Conservation (phyloP, 2,888 invertebrate genomes). For the Chironomus riparius region DNA sequence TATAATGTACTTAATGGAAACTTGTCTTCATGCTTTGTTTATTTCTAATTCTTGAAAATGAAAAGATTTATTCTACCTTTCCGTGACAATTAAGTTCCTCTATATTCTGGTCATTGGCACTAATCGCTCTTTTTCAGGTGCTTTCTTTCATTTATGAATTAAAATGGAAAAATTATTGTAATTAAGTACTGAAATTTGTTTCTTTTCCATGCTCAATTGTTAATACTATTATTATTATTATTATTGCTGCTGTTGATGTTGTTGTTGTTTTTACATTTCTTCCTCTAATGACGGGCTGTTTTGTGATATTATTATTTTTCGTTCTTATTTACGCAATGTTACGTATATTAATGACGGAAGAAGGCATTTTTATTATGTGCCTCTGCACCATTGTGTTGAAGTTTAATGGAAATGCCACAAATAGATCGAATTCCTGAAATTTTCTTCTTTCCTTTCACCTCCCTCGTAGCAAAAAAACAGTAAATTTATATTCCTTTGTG, state of each 20-base stretch:
- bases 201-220: neutral
- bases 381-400: neutral
- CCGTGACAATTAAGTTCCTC: neutral
- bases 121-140: neutral
- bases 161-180: conserved; percentile 23
- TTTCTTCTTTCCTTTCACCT: neutral
- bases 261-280: neutral
- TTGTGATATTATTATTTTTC: neutral
- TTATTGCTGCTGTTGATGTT: too few relatives aligned
- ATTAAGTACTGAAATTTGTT: conserved; percentile 9
- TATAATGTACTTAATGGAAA: too few relatives aligned
- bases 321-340: neutral
- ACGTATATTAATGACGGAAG: conserved; percentile 3
- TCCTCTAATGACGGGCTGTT: neutral
- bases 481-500: too few relatives aligned
- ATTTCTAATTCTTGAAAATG: too few relatives aligned
- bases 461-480: too few relatives aligned
- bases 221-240: too few relatives aligned
- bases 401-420: neutral
- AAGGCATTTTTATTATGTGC: conserved; percentile 12
- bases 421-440: conserved; percentile 4
- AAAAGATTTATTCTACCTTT: neutral
- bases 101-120: neutral
- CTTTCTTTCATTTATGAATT: conserved; percentile 11
- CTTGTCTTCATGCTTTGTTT: too few relatives aligned